phyloP scores from a whole-genome alignment of 2,797 vertebrate genomes.

The Acrossocheilus fasciatus region DNA sequence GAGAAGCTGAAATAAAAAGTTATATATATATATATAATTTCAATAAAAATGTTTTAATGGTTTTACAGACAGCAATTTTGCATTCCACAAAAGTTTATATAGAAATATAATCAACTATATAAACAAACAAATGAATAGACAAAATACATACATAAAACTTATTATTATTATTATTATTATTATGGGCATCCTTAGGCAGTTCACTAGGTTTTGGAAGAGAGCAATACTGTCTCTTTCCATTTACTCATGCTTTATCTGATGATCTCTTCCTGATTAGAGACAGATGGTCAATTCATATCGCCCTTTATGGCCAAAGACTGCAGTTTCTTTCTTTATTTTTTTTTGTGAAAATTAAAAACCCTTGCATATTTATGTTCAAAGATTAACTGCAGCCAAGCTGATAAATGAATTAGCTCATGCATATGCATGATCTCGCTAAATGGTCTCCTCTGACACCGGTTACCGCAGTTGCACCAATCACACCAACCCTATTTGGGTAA shows the following conservation, averaged over 20 bases:
- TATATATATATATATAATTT: no score
- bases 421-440: conserved; percentile 80
- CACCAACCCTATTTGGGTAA: conserved; percentile 66
- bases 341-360: conserved; percentile 33
- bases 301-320: conserved; percentile 63
- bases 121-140: no score
- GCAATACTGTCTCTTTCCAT: conserved; percentile 50
- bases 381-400: conserved; percentile 76
- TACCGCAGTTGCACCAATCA: conserved; percentile 71
- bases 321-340: conserved; percentile 26
- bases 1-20: no score
- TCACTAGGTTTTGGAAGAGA: not conserved
- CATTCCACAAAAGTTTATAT: no score
- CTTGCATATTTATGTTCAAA: conserved; percentile 64
- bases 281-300: conserved; percentile 73
- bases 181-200: not conserved
- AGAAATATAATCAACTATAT: no score
- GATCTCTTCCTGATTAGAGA: conserved; percentile 63
- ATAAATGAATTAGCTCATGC: conserved; percentile 77
- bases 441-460: conserved; percentile 73
- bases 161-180: no score
- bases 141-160: no score
- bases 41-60: no score
- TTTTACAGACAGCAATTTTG: no score
- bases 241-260: conserved; percentile 37